Base-by-base conservation (phyloP, 2,888 invertebrate genomes). In the Micoletzkya japonica region DNA sequence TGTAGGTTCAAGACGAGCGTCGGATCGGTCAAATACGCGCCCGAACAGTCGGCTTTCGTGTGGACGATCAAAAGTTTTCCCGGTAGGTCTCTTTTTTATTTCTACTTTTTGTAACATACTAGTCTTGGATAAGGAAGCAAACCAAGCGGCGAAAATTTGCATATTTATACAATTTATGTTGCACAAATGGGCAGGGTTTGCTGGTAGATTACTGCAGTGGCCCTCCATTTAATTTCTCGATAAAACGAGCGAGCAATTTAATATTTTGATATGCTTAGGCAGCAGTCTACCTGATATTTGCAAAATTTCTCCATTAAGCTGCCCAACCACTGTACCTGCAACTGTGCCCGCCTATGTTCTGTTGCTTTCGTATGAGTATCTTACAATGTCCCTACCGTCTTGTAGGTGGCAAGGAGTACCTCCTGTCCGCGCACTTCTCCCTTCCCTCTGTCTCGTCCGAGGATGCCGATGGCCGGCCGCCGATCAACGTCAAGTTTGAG, bases 401-500 rank as follows among this genome's bases (percentile, higher is more conserved):
- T 74, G 58, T 54, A 79, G 96, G 97, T 28, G 97, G 97, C 36
- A 97, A 97, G 85, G 97, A 97, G 87, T 98, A 94, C 87, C 88
- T 98, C 76, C 95, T 97, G 95, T 89, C 96, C 74, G 97, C 97
- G 6, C 96, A 97, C 86, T 97, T 97, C 87, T 95, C 96, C 0
- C 87, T 97, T 72, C 97, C 97, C 0, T 95, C 95, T 74, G 95
- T 98, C 1, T 92, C 92, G 85, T 92, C 92, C 82, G 96, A 96
- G 86, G 95, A 96, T 80, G 88, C 91, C 0, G 96, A 97, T 88
- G 96, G 95, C 0, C 93, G 93, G 86, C 96, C 97, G 57, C 97
- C 97, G 0, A 97, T 98, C 79, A 94, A 95, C 88, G 95, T 97
- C 2, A 95, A 95, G 87, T 98, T 98, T 89, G 97, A 97, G 88